Conservation (phyloP, 2,113 vertebrate species). For the Naja naja region DNA sequence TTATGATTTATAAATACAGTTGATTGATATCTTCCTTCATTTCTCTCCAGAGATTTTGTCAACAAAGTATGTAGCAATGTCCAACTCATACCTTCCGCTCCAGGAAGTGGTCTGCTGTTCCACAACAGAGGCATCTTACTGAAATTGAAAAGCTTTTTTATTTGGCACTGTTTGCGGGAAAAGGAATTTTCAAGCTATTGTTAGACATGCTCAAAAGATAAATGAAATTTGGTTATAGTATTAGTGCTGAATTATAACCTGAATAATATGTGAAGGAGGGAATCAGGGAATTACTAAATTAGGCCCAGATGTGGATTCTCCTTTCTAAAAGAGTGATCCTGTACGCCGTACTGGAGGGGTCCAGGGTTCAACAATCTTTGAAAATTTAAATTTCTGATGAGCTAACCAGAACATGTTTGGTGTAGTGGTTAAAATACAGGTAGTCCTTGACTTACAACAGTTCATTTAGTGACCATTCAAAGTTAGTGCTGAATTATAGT, state of each 20-base stretch:
- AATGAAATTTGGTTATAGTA: conserved; percentile 27
- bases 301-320: neutral
- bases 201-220: conserved; percentile 21
- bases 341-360: neutral
- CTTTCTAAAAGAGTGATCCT: neutral
- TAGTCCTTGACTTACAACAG: neutral
- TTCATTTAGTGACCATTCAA: neutral
- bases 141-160: conserved; percentile 12
- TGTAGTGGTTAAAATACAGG: neutral
- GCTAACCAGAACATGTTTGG: neutral
- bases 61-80: conserved; percentile 30
- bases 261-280: neutral
- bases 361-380: neutral
- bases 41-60: conserved; percentile 31
- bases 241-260: conserved; percentile 3
- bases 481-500: too few relatives aligned
- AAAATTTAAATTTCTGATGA: neutral
- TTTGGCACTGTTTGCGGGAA: conserved; percentile 28
- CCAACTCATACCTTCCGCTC: neutral
- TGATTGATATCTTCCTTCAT: conserved; percentile 18
- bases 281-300: neutral
- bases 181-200: conserved; percentile 20
- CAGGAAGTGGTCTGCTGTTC: conserved; percentile 2
- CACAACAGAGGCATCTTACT: conserved; percentile 21
- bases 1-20: neutral